Percentiles rank a stretch among this genome's conserved stretches.
These are phyloP conservation scores for Sapayoa aenigma DNA, from an alignment of 2,113 vertebrate genomes.

Conservation along the genomic window DNA sequence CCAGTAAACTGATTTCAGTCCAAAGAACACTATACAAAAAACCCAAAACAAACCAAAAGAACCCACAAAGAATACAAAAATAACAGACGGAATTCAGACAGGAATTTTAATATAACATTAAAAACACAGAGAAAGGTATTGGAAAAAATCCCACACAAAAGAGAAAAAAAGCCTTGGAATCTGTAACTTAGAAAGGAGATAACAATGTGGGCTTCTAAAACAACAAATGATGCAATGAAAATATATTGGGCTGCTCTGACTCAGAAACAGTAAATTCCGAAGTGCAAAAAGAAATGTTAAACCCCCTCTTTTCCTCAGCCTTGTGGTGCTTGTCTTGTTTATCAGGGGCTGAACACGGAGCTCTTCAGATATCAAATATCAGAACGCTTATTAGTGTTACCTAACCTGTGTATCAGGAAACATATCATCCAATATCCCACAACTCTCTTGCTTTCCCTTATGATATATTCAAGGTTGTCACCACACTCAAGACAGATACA, in stretches of 20 bases:
- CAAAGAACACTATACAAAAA: not conserved
- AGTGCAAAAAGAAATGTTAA: not conserved
- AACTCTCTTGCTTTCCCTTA: not conserved
- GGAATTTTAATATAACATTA: not conserved
- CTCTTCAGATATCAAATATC: not conserved
- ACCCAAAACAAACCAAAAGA: not conserved
- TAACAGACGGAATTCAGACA: not conserved
- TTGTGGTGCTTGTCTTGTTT: not conserved
- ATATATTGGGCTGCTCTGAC: not conserved
- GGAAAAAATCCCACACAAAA: not conserved
- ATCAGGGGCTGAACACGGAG: not conserved
- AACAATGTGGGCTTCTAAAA: not conserved
- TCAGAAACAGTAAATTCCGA: not conserved
- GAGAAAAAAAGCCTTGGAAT: not conserved
- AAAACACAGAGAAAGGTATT: not conserved
- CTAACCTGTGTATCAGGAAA: not conserved
- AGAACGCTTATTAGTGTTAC: not conserved
- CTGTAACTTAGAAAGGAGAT: not conserved
- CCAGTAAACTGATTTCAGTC: not conserved
- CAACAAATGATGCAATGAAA: not conserved
- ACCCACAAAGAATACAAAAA: not conserved
- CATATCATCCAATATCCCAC: not conserved
- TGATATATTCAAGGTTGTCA: not conserved
- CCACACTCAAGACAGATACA: not conserved
- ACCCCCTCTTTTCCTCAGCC: not conserved